Evolutionary conservation across 2,113 vertebrate species (phyloP).

Genomic region (Hypomesus transpacificus): DNA sequence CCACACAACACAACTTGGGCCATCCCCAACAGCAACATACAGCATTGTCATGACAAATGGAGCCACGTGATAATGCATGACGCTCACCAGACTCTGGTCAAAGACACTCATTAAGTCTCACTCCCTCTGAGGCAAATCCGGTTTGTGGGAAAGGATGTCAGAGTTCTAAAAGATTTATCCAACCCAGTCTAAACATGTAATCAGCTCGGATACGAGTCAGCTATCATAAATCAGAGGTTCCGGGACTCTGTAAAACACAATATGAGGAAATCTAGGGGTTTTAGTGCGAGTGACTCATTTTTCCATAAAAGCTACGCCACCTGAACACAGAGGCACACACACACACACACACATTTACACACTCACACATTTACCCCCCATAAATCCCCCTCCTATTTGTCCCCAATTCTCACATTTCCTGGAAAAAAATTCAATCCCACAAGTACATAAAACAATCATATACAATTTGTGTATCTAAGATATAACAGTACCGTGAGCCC

Average conservation of each 20-base stretch:
- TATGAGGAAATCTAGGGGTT: not conserved
- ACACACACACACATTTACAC: conserved; percentile 3
- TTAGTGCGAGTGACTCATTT: not conserved
- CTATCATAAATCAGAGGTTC: not conserved
- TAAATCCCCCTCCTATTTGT: conserved; percentile 11
- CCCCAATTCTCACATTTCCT: conserved; percentile 29
- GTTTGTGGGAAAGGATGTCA: not conserved
- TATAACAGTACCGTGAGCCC: conserved; percentile 21
- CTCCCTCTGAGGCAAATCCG: not conserved
- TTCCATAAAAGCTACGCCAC: not conserved
- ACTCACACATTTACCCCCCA: conserved; percentile 9
- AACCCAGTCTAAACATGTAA: not conserved
- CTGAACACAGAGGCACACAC: not conserved
- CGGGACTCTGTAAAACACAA: not conserved
- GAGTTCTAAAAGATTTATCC: not conserved
- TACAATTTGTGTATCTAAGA: conserved; percentile 39
- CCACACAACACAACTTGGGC: too few species aligned
- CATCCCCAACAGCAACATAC: too few species aligned
- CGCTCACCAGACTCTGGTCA: not conserved
- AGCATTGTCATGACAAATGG: too few species aligned
- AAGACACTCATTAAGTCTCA: too few species aligned
- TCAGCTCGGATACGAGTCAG: not conserved
- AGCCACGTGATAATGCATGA: too few species aligned
- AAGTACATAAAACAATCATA: conserved; percentile 39
- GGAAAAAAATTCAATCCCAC: conserved; percentile 33